Percentiles rank a stretch among this genome's conserved stretches.
These are phyloP conservation scores for Podarcis siculus DNA, from an alignment of 2,797 vertebrate species.

Conservation along the genomic window DNA sequence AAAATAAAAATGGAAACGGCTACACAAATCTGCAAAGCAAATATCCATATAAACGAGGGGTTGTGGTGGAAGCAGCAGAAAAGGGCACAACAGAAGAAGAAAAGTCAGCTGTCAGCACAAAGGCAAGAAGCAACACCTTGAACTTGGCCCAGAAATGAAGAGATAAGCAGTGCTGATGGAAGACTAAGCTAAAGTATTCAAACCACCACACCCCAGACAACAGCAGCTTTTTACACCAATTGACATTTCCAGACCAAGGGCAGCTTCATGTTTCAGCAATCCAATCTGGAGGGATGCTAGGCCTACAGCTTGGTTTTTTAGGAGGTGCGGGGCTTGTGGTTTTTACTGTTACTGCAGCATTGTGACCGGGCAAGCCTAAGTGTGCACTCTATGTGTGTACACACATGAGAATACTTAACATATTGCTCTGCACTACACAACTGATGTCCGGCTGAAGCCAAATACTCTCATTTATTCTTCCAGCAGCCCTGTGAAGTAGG, in stretches of 20 bases:
- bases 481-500: not conserved
- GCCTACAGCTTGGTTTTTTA: not conserved
- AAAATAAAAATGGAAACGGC: no score
- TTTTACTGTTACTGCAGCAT: no score
- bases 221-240: not conserved
- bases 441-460: not conserved
- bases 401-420: no score
- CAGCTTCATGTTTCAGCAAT: not conserved
- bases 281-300: not conserved
- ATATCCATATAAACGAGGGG: not conserved
- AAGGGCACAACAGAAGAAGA: not conserved
- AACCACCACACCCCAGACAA: not conserved
- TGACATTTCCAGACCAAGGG: not conserved
- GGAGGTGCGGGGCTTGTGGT: no score
- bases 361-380: not conserved
- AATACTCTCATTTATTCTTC: not conserved
- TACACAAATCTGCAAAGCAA: not conserved
- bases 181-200: not conserved
- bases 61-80: not conserved
- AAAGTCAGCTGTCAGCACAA: no score
- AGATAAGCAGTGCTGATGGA: not conserved
- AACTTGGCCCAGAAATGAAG: not conserved
- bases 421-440: not conserved
- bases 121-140: not conserved
- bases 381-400: no score